Conservation (phyloP, 2,113 vertebrate species). For the Toxotes chatareus region DNA sequence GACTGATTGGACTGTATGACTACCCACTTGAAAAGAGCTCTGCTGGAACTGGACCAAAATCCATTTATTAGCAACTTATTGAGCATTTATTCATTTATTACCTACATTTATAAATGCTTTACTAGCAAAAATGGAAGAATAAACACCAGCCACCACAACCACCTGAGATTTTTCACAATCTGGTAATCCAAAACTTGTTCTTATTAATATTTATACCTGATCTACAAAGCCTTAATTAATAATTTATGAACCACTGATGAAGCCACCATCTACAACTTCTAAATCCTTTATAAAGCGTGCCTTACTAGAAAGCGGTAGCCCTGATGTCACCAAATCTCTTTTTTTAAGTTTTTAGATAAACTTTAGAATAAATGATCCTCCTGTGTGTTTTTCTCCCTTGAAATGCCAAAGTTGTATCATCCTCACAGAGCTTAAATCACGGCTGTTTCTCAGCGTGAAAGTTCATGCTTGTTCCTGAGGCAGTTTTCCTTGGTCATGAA, state of each 20-base stretch:
- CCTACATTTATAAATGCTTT: background rate
- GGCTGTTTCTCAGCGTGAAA: background rate
- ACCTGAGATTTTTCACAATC: background rate
- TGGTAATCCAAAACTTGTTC: background rate
- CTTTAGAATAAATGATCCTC: background rate
- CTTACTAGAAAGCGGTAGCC: background rate
- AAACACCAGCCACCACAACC: background rate
- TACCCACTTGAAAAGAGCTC: background rate
- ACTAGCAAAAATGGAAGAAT: background rate
- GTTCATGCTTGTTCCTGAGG: background rate
- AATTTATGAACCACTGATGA: background rate
- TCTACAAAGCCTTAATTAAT: background rate
- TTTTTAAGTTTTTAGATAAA: background rate
- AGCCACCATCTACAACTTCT: background rate
- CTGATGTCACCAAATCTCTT: too few relatives aligned
- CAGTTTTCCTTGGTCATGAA: constrained; percentile 3
- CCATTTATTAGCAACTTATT: background rate
- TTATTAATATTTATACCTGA: background rate
- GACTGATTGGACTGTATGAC: background rate
- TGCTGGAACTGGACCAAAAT: background rate
- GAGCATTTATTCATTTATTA: background rate
- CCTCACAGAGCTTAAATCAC: background rate
- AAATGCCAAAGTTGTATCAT: background rate
- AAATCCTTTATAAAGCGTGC: background rate
- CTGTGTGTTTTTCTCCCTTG: background rate